phyloP scores from a whole-genome alignment of 1,140 invertebrate genomes.

The Parapsyche elsis region DNA sequence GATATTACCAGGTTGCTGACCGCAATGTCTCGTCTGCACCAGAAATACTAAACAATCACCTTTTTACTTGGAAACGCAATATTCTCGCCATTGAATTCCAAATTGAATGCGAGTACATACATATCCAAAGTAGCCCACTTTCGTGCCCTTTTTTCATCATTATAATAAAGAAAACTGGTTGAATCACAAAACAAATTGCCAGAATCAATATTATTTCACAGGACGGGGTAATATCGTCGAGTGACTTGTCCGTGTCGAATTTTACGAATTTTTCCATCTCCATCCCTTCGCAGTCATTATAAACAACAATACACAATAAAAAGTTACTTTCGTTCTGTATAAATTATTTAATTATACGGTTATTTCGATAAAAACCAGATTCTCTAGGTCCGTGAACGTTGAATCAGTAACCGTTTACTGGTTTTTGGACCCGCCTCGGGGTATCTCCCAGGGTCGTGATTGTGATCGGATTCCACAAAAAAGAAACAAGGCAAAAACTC shows the following conservation, averaged over 20 bases:
- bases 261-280: not conserved
- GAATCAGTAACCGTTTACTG: no score
- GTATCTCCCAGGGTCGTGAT: not conserved
- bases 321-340: slow-evolving; percentile 17
- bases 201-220: slow-evolving; percentile 1
- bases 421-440: not conserved
- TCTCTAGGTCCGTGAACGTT: not conserved
- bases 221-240: not conserved
- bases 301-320: not conserved
- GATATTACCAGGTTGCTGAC: not conserved
- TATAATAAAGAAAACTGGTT: not conserved
- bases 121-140: no score
- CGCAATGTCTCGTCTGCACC: not conserved
- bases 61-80: not conserved
- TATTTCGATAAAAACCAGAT: slow-evolving; percentile 4
- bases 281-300: not conserved
- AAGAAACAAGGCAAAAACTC: not conserved
- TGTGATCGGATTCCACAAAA: not conserved
- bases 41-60: not conserved
- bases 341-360: slow-evolving; percentile 32
- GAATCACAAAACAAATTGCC: not conserved
- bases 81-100: no score
- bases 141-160: not conserved
- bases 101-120: no score
- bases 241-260: not conserved